Conservation (phyloP, 35 echinoderm and acorn worm genomes). For the Apostichopus japonicus region DNA sequence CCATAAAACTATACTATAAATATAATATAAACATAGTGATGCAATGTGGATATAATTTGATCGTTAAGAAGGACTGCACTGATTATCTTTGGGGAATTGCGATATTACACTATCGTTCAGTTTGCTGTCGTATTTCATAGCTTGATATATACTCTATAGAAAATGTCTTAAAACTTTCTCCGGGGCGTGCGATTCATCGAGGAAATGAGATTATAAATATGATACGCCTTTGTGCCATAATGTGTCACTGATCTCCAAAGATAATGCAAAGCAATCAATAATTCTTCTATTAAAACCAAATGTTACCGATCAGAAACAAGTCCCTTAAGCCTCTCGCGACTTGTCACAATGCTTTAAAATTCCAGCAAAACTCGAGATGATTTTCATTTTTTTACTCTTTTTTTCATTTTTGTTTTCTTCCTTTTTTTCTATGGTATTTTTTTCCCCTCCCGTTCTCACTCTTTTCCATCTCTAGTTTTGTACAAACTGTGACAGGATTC, state of each 20-base stretch:
- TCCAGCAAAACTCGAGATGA: background rate
- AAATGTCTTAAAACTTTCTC: background rate
- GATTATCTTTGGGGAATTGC: background rate
- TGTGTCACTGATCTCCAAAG: constrained; percentile 42
- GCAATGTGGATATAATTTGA: no score
- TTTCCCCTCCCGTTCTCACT: no score
- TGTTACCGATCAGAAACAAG: constrained; percentile 38
- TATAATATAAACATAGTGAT: no score
- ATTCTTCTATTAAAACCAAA: constrained; percentile 20
- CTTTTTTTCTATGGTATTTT: no score
- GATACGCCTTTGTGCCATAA: constrained; percentile 41
- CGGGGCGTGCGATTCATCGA: constrained; percentile 12
- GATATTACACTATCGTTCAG: background rate
- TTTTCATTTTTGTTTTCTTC: background rate
- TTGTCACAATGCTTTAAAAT: constrained; percentile 20
- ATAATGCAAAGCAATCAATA: background rate
- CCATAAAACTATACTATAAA: no score
- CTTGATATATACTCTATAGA: background rate
- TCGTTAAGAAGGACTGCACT: no score
- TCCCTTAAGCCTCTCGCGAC: constrained; percentile 16
- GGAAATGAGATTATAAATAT: constrained; percentile 27
- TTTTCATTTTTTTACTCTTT: background rate
- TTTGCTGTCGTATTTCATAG: background rate
- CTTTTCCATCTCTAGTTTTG: background rate
- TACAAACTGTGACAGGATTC: constrained; percentile 19